Conservation (phyloP, 2,113 vertebrate genomes). For the Sphyrna mokarran region DNA sequence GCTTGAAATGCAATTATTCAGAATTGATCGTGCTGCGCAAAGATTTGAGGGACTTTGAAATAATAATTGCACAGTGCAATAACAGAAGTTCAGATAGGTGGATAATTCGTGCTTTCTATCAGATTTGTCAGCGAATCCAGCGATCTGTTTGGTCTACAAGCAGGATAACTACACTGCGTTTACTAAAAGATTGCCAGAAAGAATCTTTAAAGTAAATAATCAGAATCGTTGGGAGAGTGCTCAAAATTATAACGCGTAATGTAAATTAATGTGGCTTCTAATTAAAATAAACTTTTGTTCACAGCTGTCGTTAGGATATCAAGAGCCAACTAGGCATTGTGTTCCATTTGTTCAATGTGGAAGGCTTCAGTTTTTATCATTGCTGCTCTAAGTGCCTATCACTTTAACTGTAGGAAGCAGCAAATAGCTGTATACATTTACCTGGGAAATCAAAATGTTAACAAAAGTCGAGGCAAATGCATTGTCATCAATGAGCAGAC, state of each 20-base stretch:
- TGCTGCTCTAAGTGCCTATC: slow-evolving; percentile 38
- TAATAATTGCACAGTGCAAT: slow-evolving; percentile 17
- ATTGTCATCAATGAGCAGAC: not conserved
- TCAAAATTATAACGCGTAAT: slow-evolving; percentile 61
- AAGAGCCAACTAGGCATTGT: slow-evolving; percentile 53
- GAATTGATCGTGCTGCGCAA: not conserved
- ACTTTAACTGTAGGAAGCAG: slow-evolving; percentile 34
- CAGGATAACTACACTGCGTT: slow-evolving; percentile 68
- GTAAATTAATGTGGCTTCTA: slow-evolving; percentile 59
- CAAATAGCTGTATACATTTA: slow-evolving; percentile 18
- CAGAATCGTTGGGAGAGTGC: slow-evolving; percentile 60
- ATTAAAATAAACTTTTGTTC: slow-evolving; percentile 71
- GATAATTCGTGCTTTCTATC: slow-evolving; percentile 56
- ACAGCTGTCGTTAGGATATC: slow-evolving; percentile 58
- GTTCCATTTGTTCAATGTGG: slow-evolving; percentile 61
- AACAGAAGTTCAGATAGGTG: slow-evolving; percentile 51
- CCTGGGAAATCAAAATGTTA: not conserved
- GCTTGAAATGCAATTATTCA: slow-evolving; percentile 1
- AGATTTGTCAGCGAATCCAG: slow-evolving; percentile 59
- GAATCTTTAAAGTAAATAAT: slow-evolving; percentile 67
- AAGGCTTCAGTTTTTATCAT: slow-evolving; percentile 58
- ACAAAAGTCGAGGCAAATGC: not conserved
- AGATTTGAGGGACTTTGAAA: not conserved
- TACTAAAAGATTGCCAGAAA: slow-evolving; percentile 69
- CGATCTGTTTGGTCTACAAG: slow-evolving; percentile 70